Base-by-base conservation (phyloP, 2,888 invertebrate species). In the Ceramica pisi region DNA sequence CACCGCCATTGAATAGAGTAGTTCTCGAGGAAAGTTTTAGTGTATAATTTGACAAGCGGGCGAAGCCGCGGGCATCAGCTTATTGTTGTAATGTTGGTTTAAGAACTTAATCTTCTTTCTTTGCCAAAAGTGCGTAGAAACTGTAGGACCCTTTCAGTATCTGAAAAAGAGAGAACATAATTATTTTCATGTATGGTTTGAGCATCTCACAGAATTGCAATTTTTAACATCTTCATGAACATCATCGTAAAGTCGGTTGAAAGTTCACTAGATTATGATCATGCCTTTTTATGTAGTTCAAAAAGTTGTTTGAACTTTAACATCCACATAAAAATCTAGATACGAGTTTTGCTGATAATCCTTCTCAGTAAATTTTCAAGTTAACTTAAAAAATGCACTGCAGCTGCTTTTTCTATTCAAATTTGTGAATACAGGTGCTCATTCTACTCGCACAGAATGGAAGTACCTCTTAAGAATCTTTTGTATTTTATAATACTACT, bases 91-190 rank as follows among this genome's bases (percentile, higher is more conserved):
- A n/a, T n/a, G n/a, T 31, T 46, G 8, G 12, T 26, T 56, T 19
- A 56, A 7, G 23, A 55, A n/a, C 0, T 75, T n/a, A 77, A 71
- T 89, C 85, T 70, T 90, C 88, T 67, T 89, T 90, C 59, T 88
- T 89, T 76, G 86, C 92, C 31, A 94, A 73, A n/a, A 94, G 78
- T 19, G 94, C 92, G 73, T 90, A 94, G 82, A 91, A 94, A 68
- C 93, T 94, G 77, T 94, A 94, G 0, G 94, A 89, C 14, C 93
- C 94, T 80, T 92, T 94, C 4, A 94, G 67, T 83, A 94, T 92
- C 94, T 94, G 92, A 88, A 93, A 76, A 79, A 72, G 84, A 64
- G 75, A 51, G n/a, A 21, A 1, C 12, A 35, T 21, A 0, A 16
- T 21, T 16, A 21, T 38, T 38, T n/a, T 21, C 0, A 57, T 14